phyloP scores from a whole-genome alignment of 2,113 vertebrate species.

The Zeus faber region DNA sequence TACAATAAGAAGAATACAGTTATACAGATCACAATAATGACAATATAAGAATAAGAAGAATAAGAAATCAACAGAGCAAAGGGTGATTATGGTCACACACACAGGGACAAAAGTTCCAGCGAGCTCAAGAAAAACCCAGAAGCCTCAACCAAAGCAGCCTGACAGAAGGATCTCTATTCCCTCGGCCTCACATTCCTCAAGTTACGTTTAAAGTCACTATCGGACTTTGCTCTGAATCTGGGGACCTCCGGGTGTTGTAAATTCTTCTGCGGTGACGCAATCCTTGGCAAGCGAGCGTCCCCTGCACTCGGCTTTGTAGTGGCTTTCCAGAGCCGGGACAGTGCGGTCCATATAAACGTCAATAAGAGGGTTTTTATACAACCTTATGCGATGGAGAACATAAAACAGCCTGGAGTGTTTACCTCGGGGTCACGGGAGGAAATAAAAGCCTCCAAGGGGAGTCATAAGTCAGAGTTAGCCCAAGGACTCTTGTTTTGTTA shows the following conservation, averaged over 20 bases:
- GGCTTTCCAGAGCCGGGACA: slow-evolving; percentile 33
- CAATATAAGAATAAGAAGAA: too few species aligned
- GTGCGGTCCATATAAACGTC: slow-evolving; percentile 53
- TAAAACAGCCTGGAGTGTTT: slow-evolving; percentile 21
- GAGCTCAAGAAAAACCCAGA: too few species aligned
- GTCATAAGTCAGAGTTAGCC: slow-evolving; percentile 20
- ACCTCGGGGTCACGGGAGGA: slow-evolving; percentile 4
- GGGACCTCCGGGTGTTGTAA: slow-evolving; percentile 13
- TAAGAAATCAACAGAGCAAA: too few species aligned
- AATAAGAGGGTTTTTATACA: slow-evolving; percentile 26
- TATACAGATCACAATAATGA: too few species aligned
- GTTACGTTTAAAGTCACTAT: too few species aligned
- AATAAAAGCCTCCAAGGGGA: slow-evolving; percentile 16
- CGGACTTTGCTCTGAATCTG: too few species aligned
- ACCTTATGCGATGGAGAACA: slow-evolving; percentile 31
- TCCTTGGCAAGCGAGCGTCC: slow-evolving; percentile 2
- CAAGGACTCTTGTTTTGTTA: slow-evolving; percentile 17
- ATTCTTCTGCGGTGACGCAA: slow-evolving; percentile 44
- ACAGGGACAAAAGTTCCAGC: too few species aligned
- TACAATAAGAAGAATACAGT: too few species aligned
- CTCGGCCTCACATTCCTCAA: too few species aligned
- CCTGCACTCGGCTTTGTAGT: slow-evolving; percentile 27
- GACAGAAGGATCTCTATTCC: too few species aligned
- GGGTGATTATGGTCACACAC: too few species aligned
- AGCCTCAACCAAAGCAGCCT: too few species aligned